phyloP scores from a whole-genome alignment of 2,113 vertebrate species.

The Ivindomyrus marchei region DNA sequence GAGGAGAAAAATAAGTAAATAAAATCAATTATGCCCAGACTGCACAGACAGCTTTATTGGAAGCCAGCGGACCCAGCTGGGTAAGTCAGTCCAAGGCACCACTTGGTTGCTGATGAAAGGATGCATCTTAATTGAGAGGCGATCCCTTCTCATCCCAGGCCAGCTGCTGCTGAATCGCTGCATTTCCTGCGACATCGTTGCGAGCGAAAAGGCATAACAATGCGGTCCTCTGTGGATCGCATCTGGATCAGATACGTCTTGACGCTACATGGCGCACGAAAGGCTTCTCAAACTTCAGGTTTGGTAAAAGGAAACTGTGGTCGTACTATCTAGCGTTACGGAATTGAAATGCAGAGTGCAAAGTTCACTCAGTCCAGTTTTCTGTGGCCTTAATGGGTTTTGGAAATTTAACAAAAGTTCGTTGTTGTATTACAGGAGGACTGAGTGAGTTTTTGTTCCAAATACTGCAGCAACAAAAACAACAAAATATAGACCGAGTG shows the following conservation, averaged over 20 bases:
- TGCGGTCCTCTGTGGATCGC: neutral
- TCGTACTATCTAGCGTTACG: neutral
- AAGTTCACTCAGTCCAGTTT: neutral
- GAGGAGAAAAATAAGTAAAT: neutral
- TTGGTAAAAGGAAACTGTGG: neutral
- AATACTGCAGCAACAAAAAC: neutral
- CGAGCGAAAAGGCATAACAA: neutral
- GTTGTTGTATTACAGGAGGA: neutral
- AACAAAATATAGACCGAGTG: neutral
- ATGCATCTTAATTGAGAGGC: neutral
- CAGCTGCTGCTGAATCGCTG: neutral
- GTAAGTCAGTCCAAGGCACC: neutral
- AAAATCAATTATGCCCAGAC: neutral
- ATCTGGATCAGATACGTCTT: neutral
- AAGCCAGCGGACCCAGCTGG: neutral
- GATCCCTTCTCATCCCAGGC: neutral
- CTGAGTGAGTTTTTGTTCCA: neutral
- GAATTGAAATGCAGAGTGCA: neutral
- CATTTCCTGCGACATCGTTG: neutral
- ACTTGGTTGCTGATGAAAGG: neutral
- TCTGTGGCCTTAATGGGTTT: neutral
- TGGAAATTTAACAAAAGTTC: neutral
- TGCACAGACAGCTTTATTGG: neutral
- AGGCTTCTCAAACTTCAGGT: neutral
- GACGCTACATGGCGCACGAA: neutral